phyloP scores from a whole-genome alignment of 2,113 vertebrate genomes.

The Climacteris rufus region DNA sequence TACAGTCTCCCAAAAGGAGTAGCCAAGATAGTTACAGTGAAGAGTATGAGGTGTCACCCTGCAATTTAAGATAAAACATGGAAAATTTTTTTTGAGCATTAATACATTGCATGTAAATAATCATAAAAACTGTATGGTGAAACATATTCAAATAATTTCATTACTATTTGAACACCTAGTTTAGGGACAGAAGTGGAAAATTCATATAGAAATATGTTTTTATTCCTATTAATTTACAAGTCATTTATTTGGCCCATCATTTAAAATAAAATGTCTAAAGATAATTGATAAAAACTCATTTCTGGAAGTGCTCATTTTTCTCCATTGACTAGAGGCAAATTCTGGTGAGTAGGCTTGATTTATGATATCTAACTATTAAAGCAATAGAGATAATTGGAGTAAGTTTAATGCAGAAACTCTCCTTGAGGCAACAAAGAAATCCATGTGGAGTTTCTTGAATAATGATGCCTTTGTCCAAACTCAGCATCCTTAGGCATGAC shows the following conservation, averaged over 20 bases:
- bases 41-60: not conserved
- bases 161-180: not conserved
- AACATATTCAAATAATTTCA: not conserved
- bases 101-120: not conserved
- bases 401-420: not conserved
- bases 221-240: not conserved
- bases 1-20: not conserved
- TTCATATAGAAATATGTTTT: not conserved
- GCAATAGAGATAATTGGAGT: slow-evolving; percentile 14
- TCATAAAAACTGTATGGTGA: not conserved
- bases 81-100: not conserved
- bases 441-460: not conserved
- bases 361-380: slow-evolving; percentile 14
- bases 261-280: not conserved
- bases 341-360: slow-evolving; percentile 22
- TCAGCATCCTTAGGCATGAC: not conserved
- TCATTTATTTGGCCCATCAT: not conserved
- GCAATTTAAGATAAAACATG: not conserved
- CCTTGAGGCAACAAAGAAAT: not conserved
- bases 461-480: not conserved
- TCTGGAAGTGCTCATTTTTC: slow-evolving; percentile 3
- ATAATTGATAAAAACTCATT: slow-evolving; percentile 21
- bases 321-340: not conserved
- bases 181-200: not conserved
- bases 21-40: not conserved